phyloP scores from a whole-genome alignment of 1,140 invertebrate genomes.

The Anastrepha ludens region DNA sequence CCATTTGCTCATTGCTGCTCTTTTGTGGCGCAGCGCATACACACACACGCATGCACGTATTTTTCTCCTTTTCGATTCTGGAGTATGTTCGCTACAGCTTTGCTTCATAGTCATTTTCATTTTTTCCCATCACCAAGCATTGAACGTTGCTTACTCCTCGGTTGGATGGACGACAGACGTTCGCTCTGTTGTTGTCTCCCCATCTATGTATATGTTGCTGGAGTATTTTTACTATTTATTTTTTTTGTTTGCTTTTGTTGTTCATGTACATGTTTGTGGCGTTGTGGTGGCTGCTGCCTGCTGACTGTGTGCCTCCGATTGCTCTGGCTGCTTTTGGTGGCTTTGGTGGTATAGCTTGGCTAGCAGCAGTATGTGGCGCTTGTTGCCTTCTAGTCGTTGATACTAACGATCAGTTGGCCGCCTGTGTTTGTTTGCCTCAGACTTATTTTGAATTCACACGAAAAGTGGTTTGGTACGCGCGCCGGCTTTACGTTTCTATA shows the following conservation, averaged over 20 bases:
- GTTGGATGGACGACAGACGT: background rate
- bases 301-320: background rate
- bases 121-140: background rate
- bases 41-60: background rate
- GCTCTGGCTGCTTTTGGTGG: background rate
- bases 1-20: background rate
- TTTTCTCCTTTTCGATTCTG: background rate
- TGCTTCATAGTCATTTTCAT: background rate
- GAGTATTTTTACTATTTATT: background rate
- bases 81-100: background rate
- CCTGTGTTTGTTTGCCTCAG: constrained; percentile 51
- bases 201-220: background rate
- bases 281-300: background rate
- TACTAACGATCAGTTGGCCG: constrained; percentile 46
- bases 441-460: constrained; percentile 49
- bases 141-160: background rate
- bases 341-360: constrained; percentile 4
- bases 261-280: background rate
- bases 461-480: background rate
- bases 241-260: background rate
- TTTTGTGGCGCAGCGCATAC: constrained; percentile 5
- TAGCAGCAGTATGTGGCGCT: constrained; percentile 37
- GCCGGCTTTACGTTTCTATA: background rate
- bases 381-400: constrained; percentile 15
- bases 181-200: constrained; percentile 47